Percentiles rank a stretch among this genome's conserved stretches.
phyloP scores from a whole-genome alignment of 2,113 vertebrate species.

The Salvator merianae region DNA sequence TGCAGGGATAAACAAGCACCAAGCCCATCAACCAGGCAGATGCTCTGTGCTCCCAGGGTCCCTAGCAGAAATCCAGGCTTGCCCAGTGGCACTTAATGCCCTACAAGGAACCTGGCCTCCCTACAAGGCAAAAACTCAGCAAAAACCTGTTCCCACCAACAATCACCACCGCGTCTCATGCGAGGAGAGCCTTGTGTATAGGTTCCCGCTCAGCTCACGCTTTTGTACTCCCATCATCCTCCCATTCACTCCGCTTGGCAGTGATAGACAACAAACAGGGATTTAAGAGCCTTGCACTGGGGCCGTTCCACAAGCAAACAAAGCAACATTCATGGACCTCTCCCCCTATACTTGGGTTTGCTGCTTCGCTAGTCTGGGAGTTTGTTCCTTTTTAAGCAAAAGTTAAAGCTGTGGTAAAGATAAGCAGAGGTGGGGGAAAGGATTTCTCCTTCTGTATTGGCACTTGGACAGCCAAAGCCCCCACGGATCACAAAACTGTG shows the following conservation, averaged over 20 bases:
- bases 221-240: neutral
- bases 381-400: neutral
- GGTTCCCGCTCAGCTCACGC: too few relatives aligned
- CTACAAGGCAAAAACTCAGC: neutral
- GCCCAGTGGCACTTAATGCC: too few relatives aligned
- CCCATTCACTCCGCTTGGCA: neutral
- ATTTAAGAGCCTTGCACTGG: neutral
- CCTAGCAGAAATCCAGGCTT: too few relatives aligned
- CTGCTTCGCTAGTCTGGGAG: too few relatives aligned
- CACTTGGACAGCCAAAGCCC: neutral
- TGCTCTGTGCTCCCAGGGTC: too few relatives aligned
- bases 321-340: neutral
- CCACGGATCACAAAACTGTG: neutral
- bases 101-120: neutral
- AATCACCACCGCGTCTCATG: too few relatives aligned
- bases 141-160: neutral
- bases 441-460: neutral
- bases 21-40: too few relatives aligned
- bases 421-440: neutral
- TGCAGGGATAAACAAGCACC: too few relatives aligned
- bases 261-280: neutral
- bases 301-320: neutral
- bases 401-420: neutral
- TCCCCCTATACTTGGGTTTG: neutral
- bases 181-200: too few relatives aligned